phyloP scores from a whole-genome alignment of 2,888 invertebrate species.

The Latrodectus hesperus region DNA sequence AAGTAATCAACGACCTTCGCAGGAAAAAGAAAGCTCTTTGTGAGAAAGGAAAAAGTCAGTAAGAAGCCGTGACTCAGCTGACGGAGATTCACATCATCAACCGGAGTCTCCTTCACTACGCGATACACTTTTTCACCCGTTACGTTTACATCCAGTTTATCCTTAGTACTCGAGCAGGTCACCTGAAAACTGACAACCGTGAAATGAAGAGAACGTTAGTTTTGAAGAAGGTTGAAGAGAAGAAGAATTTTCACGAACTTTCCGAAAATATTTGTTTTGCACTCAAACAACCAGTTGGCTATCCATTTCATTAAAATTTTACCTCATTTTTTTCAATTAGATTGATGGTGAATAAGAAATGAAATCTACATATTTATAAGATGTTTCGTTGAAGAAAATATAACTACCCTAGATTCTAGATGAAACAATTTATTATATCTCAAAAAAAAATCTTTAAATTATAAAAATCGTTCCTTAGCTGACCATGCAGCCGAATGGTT shows the following conservation, averaged over 20 bases:
- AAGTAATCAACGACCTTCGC: constrained; percentile 27
- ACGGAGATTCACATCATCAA: constrained; percentile 39
- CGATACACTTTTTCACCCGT: constrained; percentile 5
- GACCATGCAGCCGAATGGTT: no score
- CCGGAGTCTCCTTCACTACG: constrained; percentile 10
- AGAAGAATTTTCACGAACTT: background rate
- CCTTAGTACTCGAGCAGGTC: background rate
- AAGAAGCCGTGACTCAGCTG: constrained; percentile 23
- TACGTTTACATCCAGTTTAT: background rate
- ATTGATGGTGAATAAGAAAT: no score
- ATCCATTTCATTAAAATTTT: no score
- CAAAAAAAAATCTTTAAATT: no score
- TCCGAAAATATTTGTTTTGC: background rate
- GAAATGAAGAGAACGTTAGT: background rate
- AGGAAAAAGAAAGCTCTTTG: background rate
- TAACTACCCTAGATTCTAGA: no score
- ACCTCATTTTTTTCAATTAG: no score
- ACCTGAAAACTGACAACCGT: background rate
- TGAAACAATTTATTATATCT: no score
- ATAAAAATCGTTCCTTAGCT: no score
- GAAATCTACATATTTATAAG: no score
- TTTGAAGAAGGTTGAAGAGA: background rate
- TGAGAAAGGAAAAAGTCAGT: constrained; percentile 5
- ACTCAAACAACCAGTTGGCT: no score
- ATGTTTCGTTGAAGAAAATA: no score